Evolutionary conservation across 2,113 vertebrate species (phyloP).

Genomic region (Tinamus guttatus): DNA sequence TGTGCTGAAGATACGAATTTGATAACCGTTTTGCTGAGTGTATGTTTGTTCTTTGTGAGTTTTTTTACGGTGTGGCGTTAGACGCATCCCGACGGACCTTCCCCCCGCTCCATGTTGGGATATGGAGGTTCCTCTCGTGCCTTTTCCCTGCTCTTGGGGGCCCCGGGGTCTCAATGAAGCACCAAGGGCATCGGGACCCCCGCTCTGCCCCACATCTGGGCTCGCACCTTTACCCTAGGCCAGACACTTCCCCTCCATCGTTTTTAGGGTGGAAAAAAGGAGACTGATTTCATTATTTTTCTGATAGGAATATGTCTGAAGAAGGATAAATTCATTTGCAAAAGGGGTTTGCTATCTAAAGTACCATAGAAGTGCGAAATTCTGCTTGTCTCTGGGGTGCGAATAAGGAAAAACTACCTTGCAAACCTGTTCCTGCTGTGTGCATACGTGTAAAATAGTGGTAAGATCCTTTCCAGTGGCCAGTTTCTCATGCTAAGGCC

Average conservation of each 20-base stretch:
- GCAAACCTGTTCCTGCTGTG: accelerated
- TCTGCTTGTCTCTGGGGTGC: not conserved
- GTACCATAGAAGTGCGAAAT: not conserved
- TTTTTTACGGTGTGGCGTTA: not conserved
- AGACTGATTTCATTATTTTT: not conserved
- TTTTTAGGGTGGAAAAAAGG: not conserved
- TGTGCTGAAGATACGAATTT: not conserved
- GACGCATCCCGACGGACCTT: not conserved
- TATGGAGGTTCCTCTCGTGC: not conserved
- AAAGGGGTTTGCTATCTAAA: not conserved
- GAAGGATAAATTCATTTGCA: not conserved
- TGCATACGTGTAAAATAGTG: not conserved
- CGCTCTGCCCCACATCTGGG: not conserved
- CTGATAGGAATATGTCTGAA: not conserved
- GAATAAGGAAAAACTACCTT: not conserved
- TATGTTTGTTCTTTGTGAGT: constrained; percentile 5
- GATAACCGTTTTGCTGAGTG: constrained; percentile 18
- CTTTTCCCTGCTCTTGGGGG: not conserved
- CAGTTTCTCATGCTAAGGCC: not conserved
- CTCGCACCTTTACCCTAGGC: not conserved
- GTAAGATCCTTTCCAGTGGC: not conserved
- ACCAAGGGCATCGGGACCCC: not conserved
- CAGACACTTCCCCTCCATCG: not conserved
- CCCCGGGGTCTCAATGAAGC: no score
- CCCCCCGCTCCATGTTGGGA: not conserved